Base-by-base conservation (phyloP, 2,888 invertebrate species). In the Eupithecia dodoneata region DNA sequence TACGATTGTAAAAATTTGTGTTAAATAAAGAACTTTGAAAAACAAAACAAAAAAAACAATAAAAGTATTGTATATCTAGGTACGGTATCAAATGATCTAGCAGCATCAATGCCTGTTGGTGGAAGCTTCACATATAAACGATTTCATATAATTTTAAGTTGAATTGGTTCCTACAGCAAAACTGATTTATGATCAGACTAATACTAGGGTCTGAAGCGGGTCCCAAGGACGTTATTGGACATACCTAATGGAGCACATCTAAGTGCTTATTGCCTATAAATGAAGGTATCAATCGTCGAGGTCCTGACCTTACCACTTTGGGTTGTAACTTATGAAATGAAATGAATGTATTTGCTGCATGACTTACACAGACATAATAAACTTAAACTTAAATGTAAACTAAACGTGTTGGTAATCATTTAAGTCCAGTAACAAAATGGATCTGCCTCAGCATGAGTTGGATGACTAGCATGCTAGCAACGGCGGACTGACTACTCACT, bases 241-340 rank as follows among this genome's bases (percentile, higher is more conserved):
- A 45, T 10, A 69, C 15, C 45, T 69, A 69, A 69, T 69, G 67
- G 67, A n/a, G 67, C 67, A 45, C 55, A 75, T 45, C 18, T 72
- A 72, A 72, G 67, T 69, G 59, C 52, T 5, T 41, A 72, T 44
- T 45, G 45, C 67, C 67, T 7, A n/a, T 4, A 45, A 69, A 44
- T 67, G 44, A 44, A n/a, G 44, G 44, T n/a, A 67, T 69, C 67
- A 69, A 69, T 69, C 67, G 45, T 69, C 44, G 9, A 59, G n/a
- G 55, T 18, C 3, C 55, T n/a, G 6, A 15, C 15, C 52, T 15
- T 52, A 9, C n/a, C 55, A 55, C 18, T 59, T 59, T 59, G 1
- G 9, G 55, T n/a, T 59, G n/a, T n/a, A 59, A 18, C 9, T 59
- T n/a, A n/a, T n/a, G n/a, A n/a, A n/a, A n/a, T n/a, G n/a, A n/a